Percentiles rank a stretch among this genome's conserved stretches.
Evolutionary conservation across 2,888 invertebrate species (phyloP).

Genomic region (Augiades crinisus): DNA sequence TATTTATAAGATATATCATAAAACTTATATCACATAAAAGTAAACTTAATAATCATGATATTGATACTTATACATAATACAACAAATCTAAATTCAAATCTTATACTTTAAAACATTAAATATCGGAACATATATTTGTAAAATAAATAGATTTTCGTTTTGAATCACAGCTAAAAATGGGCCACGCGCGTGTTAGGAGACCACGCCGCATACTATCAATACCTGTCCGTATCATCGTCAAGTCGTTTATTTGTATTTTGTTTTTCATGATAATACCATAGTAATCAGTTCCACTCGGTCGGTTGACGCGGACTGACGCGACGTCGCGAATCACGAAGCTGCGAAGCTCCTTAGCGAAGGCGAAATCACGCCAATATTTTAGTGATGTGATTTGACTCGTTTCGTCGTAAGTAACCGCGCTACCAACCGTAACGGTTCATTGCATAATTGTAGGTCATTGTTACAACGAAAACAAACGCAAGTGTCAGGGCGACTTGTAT

Average conservation of each 20-base stretch:
- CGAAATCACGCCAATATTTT: background rate
- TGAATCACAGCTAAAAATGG: no score
- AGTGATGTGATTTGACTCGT: constrained; percentile 12
- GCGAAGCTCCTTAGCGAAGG: background rate
- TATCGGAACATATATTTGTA: no score
- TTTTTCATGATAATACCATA: constrained; percentile 57
- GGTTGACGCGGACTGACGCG: constrained; percentile 49
- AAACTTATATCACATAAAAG: no score
- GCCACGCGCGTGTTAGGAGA: constrained; percentile 32
- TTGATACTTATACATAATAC: no score
- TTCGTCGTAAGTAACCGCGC: background rate
- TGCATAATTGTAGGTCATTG: constrained; percentile 26
- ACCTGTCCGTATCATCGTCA: constrained; percentile 34
- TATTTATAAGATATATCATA: no score
- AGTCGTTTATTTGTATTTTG: constrained; percentile 57
- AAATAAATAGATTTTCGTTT: no score
- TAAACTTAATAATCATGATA: no score
- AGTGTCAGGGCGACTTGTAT: constrained; percentile 15
- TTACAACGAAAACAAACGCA: constrained; percentile 7
- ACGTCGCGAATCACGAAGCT: constrained; percentile 17
- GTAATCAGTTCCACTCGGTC: constrained; percentile 57
- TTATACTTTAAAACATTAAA: no score
- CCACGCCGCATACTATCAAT: constrained; percentile 36
- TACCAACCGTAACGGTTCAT: constrained; percentile 10
- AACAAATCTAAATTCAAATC: no score